These are phyloP conservation scores for Hydrozoanthus tunicans DNA, from an alignment of 64 coral and sea anemone species.

Conservation along the genomic window DNA sequence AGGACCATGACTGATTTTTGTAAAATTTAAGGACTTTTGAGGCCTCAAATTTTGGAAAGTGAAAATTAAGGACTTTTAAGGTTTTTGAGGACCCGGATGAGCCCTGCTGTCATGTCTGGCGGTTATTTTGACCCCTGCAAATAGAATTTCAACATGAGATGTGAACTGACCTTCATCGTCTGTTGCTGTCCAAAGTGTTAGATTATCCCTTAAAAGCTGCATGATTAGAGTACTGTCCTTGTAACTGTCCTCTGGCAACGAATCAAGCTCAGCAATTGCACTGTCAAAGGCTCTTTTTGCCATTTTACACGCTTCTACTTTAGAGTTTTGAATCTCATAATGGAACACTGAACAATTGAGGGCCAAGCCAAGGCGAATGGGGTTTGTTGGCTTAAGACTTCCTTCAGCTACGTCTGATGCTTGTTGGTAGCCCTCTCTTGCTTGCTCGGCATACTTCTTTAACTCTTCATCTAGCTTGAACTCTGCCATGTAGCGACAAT, in stretches of 20 bases:
- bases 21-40: too few species aligned
- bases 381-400: not conserved
- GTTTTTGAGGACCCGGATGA: too few species aligned
- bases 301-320: not conserved
- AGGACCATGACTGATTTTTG: too few species aligned
- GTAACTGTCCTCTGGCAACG: not conserved
- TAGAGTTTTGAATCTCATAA: not conserved
- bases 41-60: too few species aligned
- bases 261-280: not conserved
- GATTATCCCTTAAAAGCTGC: not conserved
- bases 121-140: too few species aligned
- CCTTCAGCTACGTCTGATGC: not conserved
- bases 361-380: conserved; percentile 9
- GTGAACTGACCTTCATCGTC: not conserved
- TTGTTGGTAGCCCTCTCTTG: not conserved
- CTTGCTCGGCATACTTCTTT: not conserved
- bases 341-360: conserved; percentile 27
- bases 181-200: not conserved
- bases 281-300: conserved; percentile 15
- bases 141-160: too few species aligned
- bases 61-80: too few species aligned
- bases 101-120: too few species aligned
- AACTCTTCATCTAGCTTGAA: not conserved
- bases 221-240: conserved; percentile 19
- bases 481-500: conserved; percentile 11